Conservation (phyloP, 2,888 invertebrate genomes). For the Sarcophaga caerulescens region DNA sequence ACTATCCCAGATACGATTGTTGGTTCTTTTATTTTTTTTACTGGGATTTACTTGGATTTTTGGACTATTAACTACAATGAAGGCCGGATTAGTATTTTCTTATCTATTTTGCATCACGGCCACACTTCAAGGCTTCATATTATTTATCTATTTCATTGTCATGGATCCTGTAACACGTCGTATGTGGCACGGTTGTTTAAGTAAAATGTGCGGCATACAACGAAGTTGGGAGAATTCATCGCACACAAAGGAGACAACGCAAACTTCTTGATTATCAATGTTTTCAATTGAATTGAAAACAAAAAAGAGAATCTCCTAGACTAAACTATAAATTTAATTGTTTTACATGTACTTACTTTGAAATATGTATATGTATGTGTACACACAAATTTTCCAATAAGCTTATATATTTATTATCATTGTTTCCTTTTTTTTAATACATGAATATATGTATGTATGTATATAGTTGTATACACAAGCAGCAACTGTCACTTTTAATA, state of each 20-base stretch:
- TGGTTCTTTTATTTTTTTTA: slow-evolving; percentile 83
- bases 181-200: slow-evolving; percentile 80
- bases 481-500: background rate
- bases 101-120: slow-evolving; percentile 85
- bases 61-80: slow-evolving; percentile 83
- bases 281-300: too few relatives aligned
- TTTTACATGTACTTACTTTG: background rate
- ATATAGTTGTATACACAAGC: too few relatives aligned
- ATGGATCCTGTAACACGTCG: slow-evolving; percentile 83
- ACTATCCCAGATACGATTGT: slow-evolving; percentile 83
- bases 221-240: slow-evolving; percentile 60
- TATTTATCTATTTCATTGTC: slow-evolving; percentile 84
- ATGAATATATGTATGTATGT: background rate
- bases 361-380: background rate
- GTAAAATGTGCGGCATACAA: slow-evolving; percentile 64
- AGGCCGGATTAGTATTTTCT: slow-evolving; percentile 82
- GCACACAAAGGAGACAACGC: slow-evolving; percentile 70
- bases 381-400: background rate
- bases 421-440: background rate
- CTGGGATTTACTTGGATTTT: slow-evolving; percentile 85
- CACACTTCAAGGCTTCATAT: slow-evolving; percentile 84
- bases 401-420: too few relatives aligned
- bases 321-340: background rate
- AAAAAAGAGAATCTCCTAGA: background rate
- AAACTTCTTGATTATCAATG: slow-evolving; percentile 61